Evolutionary conservation across 2,113 vertebrate genomes (phyloP).

Genomic region (Parotia lawesii): DNA sequence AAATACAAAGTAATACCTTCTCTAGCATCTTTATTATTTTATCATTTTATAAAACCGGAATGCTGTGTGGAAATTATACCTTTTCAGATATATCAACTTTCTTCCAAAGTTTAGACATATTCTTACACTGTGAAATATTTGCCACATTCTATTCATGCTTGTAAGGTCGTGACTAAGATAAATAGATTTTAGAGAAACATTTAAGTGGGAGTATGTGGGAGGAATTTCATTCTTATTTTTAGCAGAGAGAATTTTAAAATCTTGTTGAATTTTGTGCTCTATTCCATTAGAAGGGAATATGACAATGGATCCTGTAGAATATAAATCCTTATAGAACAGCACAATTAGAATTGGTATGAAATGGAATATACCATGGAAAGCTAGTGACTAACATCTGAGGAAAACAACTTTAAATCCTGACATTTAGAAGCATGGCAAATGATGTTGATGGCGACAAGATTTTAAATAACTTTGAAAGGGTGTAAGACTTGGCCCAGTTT

Average conservation of each 20-base stretch:
- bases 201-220: conserved; percentile 70
- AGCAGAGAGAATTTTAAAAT: conserved; percentile 63
- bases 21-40: background rate
- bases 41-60: background rate
- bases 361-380: background rate
- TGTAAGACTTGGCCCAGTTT: conserved; percentile 27
- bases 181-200: conserved; percentile 67
- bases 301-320: conserved; percentile 20
- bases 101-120: conserved; percentile 13
- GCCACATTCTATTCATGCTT: conserved; percentile 65
- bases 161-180: conserved; percentile 72
- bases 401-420: background rate
- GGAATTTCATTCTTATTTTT: conserved; percentile 65
- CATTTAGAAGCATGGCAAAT: conserved; percentile 15
- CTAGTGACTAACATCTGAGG: background rate
- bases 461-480: conserved; percentile 34
- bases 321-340: background rate
- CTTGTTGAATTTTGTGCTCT: conserved; percentile 37
- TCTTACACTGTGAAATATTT: conserved; percentile 45
- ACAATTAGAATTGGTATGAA: background rate
- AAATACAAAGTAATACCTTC: background rate
- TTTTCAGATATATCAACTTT: conserved; percentile 39
- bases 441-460: background rate
- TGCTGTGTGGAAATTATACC: conserved; percentile 27
- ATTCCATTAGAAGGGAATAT: conserved; percentile 34